Percentiles rank a stretch among this genome's conserved stretches.
These are phyloP conservation scores for Drosophila mayaguana DNA, from an alignment of 2,888 invertebrate species.

Conservation along the genomic window DNA sequence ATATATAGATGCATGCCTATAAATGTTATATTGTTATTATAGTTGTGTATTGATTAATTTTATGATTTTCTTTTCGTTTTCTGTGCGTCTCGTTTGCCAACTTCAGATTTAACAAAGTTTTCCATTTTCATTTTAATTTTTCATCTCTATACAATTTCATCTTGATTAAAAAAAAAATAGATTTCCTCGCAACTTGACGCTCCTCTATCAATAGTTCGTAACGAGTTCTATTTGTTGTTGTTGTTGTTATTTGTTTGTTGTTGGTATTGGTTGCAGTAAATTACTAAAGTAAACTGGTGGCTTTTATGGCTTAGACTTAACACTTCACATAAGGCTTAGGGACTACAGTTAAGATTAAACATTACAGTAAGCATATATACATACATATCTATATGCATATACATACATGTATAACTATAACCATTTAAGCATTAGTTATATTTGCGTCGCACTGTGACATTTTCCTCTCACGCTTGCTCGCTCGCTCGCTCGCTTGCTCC, in stretches of 20 bases:
- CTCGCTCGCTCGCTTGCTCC: background rate
- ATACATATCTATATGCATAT: conserved; percentile 23
- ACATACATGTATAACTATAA: conserved; percentile 26
- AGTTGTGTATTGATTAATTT: conserved; percentile 35
- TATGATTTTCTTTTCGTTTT: conserved; percentile 28
- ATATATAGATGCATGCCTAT: conserved; percentile 39
- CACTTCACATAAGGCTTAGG: conserved; percentile 62
- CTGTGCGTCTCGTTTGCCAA: conserved; percentile 49
- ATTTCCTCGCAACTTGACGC: conserved; percentile 13
- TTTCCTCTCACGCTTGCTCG: conserved; percentile 11
- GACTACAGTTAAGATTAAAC: conserved; percentile 36
- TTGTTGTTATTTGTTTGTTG: conserved; percentile 19
- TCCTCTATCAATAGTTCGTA: conserved; percentile 8
- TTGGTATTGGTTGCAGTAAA: conserved; percentile 51
- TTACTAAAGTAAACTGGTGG: conserved; percentile 76
- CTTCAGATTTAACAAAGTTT: conserved; percentile 26
- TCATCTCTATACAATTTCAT: conserved; percentile 21
- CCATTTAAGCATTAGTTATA: conserved; percentile 35
- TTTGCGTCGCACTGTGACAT: conserved; percentile 33
- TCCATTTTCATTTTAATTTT: background rate
- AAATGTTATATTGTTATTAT: conserved; percentile 35
- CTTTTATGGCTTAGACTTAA: conserved; percentile 74
- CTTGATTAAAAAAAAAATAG: background rate
- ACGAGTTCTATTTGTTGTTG: conserved; percentile 20
- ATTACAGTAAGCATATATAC: conserved; percentile 36